These are phyloP conservation scores for Drosophila carrolli DNA, from an alignment of 1,140 invertebrate genomes.

Conservation along the genomic window DNA sequence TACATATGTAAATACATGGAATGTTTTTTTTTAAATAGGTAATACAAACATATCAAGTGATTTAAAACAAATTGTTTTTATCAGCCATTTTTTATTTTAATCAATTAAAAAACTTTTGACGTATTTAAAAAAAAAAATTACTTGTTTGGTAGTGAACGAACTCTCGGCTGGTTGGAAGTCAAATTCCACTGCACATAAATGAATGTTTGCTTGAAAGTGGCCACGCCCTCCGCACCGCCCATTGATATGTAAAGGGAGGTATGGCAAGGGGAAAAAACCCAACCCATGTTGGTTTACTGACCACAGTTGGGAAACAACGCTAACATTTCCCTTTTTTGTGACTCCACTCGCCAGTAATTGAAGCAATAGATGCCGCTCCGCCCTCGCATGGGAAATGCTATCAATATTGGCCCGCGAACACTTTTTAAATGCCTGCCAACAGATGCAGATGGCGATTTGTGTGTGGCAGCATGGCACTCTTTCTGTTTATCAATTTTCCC, in stretches of 20 bases:
- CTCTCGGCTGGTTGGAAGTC: constrained; percentile 12
- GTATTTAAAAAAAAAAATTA: neutral
- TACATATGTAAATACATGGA: too few relatives aligned
- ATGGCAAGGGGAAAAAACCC: constrained; percentile 7
- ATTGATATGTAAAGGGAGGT: constrained; percentile 17
- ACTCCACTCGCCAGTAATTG: constrained; percentile 54
- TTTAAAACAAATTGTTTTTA: too few relatives aligned
- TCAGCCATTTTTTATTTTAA: neutral
- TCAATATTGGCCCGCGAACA: constrained; percentile 75
- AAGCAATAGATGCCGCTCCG: constrained; percentile 57
- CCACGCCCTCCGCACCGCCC: constrained; percentile 25
- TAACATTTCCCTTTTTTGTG: constrained; percentile 22
- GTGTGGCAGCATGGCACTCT: constrained; percentile 27
- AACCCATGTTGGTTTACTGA: constrained; percentile 10
- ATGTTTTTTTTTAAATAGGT: too few relatives aligned
- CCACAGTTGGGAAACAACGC: constrained; percentile 53
- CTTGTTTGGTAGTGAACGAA: constrained; percentile 12
- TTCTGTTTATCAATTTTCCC: constrained; percentile 75
- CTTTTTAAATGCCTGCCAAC: constrained; percentile 65
- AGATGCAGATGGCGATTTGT: constrained; percentile 34
- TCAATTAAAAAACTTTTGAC: neutral
- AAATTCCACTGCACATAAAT: constrained; percentile 6
- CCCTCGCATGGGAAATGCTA: constrained; percentile 63
- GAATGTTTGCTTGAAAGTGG: constrained; percentile 22
- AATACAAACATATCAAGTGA: too few relatives aligned